phyloP scores from a whole-genome alignment of 2,113 vertebrate genomes.

The Engraulis encrasicolus region DNA sequence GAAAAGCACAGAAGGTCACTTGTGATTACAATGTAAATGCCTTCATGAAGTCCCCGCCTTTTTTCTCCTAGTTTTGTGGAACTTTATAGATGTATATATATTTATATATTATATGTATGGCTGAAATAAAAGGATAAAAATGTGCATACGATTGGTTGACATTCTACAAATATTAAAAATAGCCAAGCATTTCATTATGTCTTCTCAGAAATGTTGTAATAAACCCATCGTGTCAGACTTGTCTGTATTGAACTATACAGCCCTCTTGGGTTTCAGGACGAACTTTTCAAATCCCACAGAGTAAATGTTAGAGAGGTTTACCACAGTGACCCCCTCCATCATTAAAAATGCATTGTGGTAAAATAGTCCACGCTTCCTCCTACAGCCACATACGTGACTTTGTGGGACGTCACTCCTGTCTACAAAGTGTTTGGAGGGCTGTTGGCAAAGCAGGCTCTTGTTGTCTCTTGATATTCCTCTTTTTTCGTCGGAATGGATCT shows the following conservation, averaged over 20 bases:
- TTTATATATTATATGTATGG: conserved; percentile 33
- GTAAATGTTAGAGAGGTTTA: not conserved
- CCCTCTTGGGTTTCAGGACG: not conserved
- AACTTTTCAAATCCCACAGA: not conserved
- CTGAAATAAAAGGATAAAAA: not conserved
- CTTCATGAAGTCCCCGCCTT: conserved; percentile 24
- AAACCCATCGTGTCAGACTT: not conserved
- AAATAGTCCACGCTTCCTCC: not conserved
- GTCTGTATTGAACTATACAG: not conserved
- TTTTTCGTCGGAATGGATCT: not conserved
- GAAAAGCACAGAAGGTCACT: conserved; percentile 50
- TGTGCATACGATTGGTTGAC: not conserved
- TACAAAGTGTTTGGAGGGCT: not conserved
- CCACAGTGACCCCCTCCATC: not conserved
- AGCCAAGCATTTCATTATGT: not conserved
- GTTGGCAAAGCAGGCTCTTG: not conserved
- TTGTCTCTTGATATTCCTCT: no score
- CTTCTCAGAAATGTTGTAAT: not conserved
- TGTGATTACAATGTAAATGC: conserved; percentile 38
- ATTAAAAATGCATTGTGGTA: not conserved
- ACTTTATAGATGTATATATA: conserved; percentile 59
- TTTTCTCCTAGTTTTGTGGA: conserved; percentile 15
- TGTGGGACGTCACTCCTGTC: not conserved
- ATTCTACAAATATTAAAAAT: not conserved
- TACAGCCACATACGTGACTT: not conserved